phyloP scores from a whole-genome alignment of 1,140 invertebrate species.

The Tyrophagus putrescentiae region DNA sequence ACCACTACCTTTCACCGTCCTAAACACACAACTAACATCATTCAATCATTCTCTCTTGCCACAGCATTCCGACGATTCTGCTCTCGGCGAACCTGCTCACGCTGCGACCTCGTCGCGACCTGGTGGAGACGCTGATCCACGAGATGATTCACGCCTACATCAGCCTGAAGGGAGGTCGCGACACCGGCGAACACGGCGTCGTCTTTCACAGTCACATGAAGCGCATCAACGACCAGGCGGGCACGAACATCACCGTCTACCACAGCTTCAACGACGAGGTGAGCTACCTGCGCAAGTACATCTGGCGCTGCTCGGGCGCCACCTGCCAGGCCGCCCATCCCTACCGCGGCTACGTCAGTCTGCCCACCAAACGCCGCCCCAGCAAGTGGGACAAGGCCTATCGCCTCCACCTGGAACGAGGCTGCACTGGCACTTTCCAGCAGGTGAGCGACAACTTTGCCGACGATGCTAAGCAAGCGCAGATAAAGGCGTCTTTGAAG shows the following conservation, averaged over 20 bases:
- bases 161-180: conserved; percentile 34
- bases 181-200: conserved; percentile 82
- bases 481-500: no score
- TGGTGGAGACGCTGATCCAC: conserved; percentile 53
- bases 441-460: not conserved
- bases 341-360: not conserved
- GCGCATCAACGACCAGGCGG: conserved; percentile 70
- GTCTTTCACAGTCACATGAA: conserved; percentile 86
- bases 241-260: conserved; percentile 76
- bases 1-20: no score
- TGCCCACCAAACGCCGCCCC: not conserved
- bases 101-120: conserved; percentile 49
- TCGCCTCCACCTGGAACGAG: not conserved
- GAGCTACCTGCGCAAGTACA: conserved; percentile 30
- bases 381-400: not conserved
- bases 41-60: not conserved
- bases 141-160: conserved; percentile 97
- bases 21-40: no score
- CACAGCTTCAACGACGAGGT: conserved; percentile 81
- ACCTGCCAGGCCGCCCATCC: not conserved
- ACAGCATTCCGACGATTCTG: conserved; percentile 47
- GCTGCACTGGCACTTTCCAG: not conserved
- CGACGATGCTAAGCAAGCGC: no score
- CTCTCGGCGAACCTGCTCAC: conserved; percentile 79
- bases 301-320: not conserved